Evolutionary conservation across 2,797 vertebrate genomes (phyloP), one percentile per base, ranked within the genome.

Genomic region (Dipus sagitta): DNA sequence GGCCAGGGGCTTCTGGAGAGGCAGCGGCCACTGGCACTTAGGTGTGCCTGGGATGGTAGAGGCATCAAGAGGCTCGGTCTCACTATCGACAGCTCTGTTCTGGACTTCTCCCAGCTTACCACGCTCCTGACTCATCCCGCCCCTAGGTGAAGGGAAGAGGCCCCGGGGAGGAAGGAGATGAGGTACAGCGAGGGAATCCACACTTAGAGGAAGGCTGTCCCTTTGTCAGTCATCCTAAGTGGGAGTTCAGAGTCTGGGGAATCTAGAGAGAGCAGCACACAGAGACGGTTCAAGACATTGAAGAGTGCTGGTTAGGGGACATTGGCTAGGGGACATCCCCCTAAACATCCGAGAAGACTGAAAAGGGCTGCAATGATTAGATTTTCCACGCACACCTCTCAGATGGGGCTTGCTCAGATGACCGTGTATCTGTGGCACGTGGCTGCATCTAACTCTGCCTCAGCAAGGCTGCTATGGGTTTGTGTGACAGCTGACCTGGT

Each of bases 81-180:
- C 64, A 30, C 21, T 1, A 5, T 2, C 2, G 0, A 3, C 67
- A 3, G 71, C 6, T 0, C 54, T 5, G 52, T 20, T 6, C 2
- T 34, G 47, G 68, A 13, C 47, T 75, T 74, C 18, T 21, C 10
- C 3, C 1, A 1, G 28, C 38, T 1, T 2, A 30, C 12, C 17
- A 1, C 6, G 24, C 3, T 9, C 17, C 64, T 1, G 58, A 24
- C 3, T 60, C 32, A 4, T 18, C 38, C 75, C 34, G 21, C 70
- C 14, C 32, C 21, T 15, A 38, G 26, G 1, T 30, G 64, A 38
- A 7, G 14, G 54, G 26, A 72, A 20, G 8, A 65, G 12, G 76
- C 58, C 20, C 3, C 47, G 38, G 38, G 38, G 38, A 23, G 3
- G 14, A 5, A 23, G 21, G 28, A 34, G 15, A 17, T 3, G 65